Conservation (phyloP, 2,888 invertebrate genomes). For the Falcaria lacertinaria region DNA sequence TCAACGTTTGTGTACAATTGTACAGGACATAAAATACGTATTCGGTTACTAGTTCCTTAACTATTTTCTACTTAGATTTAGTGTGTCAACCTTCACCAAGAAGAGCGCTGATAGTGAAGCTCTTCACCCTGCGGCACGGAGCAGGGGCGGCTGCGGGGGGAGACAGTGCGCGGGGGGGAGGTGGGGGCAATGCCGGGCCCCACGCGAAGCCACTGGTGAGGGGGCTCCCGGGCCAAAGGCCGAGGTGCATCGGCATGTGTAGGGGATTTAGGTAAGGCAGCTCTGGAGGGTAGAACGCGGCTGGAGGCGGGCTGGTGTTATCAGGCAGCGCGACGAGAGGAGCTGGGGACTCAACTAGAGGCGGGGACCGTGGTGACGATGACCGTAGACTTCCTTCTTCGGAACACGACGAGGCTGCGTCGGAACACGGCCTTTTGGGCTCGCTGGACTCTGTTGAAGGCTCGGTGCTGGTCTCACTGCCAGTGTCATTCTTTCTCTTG, state of each 20-base stretch:
- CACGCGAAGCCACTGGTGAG: conserved; percentile 47
- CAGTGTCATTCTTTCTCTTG: conserved; percentile 81
- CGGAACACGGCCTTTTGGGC: conserved; percentile 63
- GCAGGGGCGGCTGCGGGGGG: conserved; percentile 50
- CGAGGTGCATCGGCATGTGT: conserved; percentile 61
- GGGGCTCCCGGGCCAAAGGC: conserved; percentile 49
- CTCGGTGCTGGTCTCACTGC: conserved; percentile 35
- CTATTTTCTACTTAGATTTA: neutral
- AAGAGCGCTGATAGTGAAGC: conserved; percentile 72
- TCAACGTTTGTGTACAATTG: conserved; percentile 12
- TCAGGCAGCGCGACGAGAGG: conserved; percentile 51
- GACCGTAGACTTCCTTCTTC: conserved; percentile 69
- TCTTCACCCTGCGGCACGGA: conserved; percentile 64
- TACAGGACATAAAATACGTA: too few species aligned
- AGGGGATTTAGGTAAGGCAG: conserved; percentile 49
- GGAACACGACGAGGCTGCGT: conserved; percentile 69
- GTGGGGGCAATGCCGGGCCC: conserved; percentile 50
- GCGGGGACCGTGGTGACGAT: conserved; percentile 65
- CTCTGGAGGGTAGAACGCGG: conserved; percentile 54
- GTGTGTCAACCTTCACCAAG: conserved; percentile 63
- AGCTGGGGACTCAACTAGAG: conserved; percentile 62
- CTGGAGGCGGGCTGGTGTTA: conserved; percentile 42
- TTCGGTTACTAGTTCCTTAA: too few species aligned
- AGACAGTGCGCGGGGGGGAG: conserved; percentile 36
- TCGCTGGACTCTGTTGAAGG: conserved; percentile 47